Conservation (phyloP, 2,888 invertebrate species). For the Fragum fragum region DNA sequence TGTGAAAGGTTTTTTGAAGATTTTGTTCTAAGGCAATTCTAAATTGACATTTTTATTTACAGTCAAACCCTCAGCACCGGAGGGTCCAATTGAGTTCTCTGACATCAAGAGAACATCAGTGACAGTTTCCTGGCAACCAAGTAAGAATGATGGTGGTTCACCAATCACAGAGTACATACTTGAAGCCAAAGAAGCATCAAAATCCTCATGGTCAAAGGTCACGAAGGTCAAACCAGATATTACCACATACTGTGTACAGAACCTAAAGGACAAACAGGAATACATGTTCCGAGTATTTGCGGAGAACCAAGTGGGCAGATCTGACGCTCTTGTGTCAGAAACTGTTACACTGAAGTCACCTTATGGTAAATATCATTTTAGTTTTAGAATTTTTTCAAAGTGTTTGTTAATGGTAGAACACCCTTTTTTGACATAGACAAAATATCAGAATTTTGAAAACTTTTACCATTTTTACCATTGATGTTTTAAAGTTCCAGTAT, state of each 20-base stretch:
- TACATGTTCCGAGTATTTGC: constrained; percentile 85
- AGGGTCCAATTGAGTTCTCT: constrained; percentile 80
- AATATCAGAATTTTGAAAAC: no score
- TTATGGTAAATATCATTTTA: no score
- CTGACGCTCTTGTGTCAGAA: constrained; percentile 80
- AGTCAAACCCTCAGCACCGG: constrained; percentile 80
- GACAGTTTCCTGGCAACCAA: constrained; percentile 89
- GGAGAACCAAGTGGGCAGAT: constrained; percentile 82
- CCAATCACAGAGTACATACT: constrained; percentile 87
- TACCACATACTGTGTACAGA: constrained; percentile 80
- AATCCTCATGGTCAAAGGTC: constrained; percentile 91
- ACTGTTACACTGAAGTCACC: constrained; percentile 81
- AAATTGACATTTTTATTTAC: constrained; percentile 36
- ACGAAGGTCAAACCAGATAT: constrained; percentile 93
- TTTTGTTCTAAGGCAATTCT: no score
- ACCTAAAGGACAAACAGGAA: constrained; percentile 87
- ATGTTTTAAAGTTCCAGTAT: no score
- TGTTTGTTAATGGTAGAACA: no score
- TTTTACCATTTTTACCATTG: no score
- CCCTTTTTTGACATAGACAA: no score
- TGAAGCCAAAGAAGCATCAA: constrained; percentile 82
- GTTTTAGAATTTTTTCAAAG: no score
- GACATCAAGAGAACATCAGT: constrained; percentile 80
- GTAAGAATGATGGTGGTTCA: constrained; percentile 95
- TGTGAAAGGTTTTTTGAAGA: no score